Evolutionary conservation across 2,888 invertebrate genomes (phyloP), one percentile per base, ranked within the genome.

Genomic region (Leucania comma): DNA sequence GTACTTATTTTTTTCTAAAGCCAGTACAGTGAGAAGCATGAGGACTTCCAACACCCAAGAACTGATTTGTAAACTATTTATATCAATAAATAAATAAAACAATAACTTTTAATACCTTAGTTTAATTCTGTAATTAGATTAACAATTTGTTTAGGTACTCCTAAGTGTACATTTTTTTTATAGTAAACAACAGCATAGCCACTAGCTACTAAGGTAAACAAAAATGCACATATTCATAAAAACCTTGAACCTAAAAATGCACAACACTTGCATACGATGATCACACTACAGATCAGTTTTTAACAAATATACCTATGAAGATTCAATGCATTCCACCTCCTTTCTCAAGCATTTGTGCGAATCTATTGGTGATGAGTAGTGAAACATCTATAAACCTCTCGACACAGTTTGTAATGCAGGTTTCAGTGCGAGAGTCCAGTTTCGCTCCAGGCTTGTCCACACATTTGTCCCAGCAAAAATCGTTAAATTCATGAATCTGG

Each of bases 391-490:
- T 98, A 90, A 99, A 99, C 87, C 99, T 96, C 88, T 99, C 98
- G 0, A 99, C 99, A 93, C 99, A 99, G 92, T 99, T 99, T 22
- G 97, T 97, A 67, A 99, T 95, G 89, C 99, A 99, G 0, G 98
- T 98, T 94, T 99, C 99, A 1, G 99, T 98, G 86, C 97, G 97
- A 68, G 98, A 97, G 90, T 99, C 99, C 81, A 99, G 92, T 94
- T 98, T 99, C 58, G 97, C 97, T 48, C 98, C 97, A 6, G 99
- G 98, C 89, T 98, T 99, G 67, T 99, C 99, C 48, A 99, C 97
- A 91, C 99, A 99, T 91, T 98, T 98, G 24, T 99, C 99, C 99
- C 99, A 99, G 91, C 99, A 99, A 81, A 98, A 97, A 88, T 99
- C 99, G 87, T 98, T 99, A 91, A 99, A 98, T 92, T 98, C 98